Base-by-base conservation (phyloP, 2,888 invertebrate species). In the Choreutis nemorana region DNA sequence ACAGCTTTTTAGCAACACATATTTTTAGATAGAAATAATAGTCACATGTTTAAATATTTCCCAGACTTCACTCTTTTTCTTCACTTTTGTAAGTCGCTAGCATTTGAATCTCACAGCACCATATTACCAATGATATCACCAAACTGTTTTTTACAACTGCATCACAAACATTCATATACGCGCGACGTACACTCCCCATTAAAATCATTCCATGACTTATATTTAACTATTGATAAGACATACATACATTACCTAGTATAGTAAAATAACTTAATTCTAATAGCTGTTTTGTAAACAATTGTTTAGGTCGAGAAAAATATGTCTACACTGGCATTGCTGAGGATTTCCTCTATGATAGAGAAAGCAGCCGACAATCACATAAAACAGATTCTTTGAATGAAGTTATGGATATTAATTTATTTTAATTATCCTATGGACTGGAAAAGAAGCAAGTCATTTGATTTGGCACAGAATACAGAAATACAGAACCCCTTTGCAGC, bases 91-190 rank as follows among this genome's bases (percentile, higher is more conserved):
- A 67, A 67, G 73, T 68, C 73, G 68, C 72, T 58, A 56, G 64
- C 64, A 68, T 68, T 52, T 61, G 68, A 71, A 64, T 50, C 59
- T 67, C 72, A 72, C 73, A 75, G 75, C 75, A 75, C 73, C 75
- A 72, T 55, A 64, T 59, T 49, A 53, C 48, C 48, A 48, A 48
- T 50, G 48, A 53, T 55, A 52, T 56, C 53, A 50, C 56, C 45
- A 42, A 46, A 39, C 44, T 49, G 14, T 29, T 48, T 44, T 20
- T 40, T 49, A 51, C 50, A 49, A 49, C 36, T 38, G 39, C 41
- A 48, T 53, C 51, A 48, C 51, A 43, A 53, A 59, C 59, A 59
- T 67, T 65, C 71, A 66, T 52, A 67, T 62, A 68, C 66, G 51
- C 55, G 72, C 73, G 73, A 72, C 72, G 70, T 65, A 71, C 71